Percentiles rank a stretch among this genome's conserved stretches.
Evolutionary conservation across 2,113 vertebrate species (phyloP).

Genomic region (Polyodon spathula): DNA sequence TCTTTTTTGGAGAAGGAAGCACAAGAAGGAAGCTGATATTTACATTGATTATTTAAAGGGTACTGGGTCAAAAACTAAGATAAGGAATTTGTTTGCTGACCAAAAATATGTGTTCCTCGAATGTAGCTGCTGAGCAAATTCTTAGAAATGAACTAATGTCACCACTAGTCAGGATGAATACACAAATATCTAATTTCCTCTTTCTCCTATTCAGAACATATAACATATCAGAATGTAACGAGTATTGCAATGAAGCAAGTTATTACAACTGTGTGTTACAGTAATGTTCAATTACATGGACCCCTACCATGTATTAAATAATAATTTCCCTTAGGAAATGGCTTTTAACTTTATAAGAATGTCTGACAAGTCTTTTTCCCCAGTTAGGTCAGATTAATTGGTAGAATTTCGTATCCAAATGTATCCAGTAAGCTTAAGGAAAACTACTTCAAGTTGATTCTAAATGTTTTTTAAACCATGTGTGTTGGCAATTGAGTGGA

Average conservation of each 20-base stretch:
- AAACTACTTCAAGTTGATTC: no score
- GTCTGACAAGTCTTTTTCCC: neutral
- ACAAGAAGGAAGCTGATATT: no score
- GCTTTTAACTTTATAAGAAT: neutral
- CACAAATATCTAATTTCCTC: neutral
- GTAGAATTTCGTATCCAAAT: neutral
- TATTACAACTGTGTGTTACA: neutral
- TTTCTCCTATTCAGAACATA: neutral
- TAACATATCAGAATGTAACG: neutral
- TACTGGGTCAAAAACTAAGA: conserved; percentile 10
- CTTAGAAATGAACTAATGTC: conserved; percentile 25
- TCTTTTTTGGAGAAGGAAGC: no score
- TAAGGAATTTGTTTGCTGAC: neutral
- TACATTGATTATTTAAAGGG: conserved; percentile 26
- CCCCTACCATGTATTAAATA: neutral
- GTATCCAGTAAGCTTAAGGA: no score
- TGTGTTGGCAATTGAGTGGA: no score
- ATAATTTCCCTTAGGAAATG: conserved; percentile 30
- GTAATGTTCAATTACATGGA: neutral
- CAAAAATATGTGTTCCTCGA: neutral
- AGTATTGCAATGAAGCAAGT: neutral
- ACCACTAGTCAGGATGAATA: conserved; percentile 20
- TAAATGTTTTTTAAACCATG: no score
- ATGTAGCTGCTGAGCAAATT: conserved; percentile 7
- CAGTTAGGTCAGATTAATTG: neutral